Base-by-base conservation (phyloP, 2,888 invertebrate species). In the Drosophila paranaensis region DNA sequence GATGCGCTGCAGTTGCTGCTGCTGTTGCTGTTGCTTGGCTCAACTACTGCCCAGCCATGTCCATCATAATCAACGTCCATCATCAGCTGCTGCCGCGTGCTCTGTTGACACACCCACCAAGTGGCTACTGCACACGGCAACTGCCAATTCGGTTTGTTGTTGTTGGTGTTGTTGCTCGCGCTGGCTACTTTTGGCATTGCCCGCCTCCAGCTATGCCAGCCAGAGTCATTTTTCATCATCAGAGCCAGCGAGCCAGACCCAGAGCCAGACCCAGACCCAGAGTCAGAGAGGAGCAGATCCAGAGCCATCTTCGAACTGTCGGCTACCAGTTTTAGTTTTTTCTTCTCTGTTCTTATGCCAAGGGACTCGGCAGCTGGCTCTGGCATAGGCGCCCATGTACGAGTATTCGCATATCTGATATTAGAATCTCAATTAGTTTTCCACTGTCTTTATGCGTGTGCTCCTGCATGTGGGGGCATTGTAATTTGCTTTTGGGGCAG, bases 351-450 rank as follows among this genome's bases (percentile, higher is more conserved):
- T 11, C 30, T 50, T 33, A 11, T 46, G n/a, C 33, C 70, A 75
- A 79, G 78, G 79, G 79, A 68, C 55, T 60, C 43, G 40, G 35
- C 57, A 54, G 45, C 30, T 60, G 55, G 46, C 65, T 72, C 64
- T 67, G 69, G 62, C 60, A 73, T 72, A 64, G 60, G 84, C 81
- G 70, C 81, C 75, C 87, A 89, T 87, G 84, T 84, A 66, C 69
- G 33, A 50, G 48, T 50, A 6, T 30, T 67, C 56, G 61, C 79
- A 43, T 87, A 87, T 87, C 86, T 87, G 80, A 87, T 89, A 87
- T 89, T 87, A 89, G 88, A 87, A 87, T 87, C 86, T 87, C 90
- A 89, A 87, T 85, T 89, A 89, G 89, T 88, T 89, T 87, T 87
- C 60, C 86, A 74, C 76, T 71, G 80, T 71, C 76, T 74, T 79